Percentiles rank a stretch among this genome's conserved stretches.
Conservation (phyloP, 2,797 vertebrate genomes). For the Oreortyx pictus region DNA sequence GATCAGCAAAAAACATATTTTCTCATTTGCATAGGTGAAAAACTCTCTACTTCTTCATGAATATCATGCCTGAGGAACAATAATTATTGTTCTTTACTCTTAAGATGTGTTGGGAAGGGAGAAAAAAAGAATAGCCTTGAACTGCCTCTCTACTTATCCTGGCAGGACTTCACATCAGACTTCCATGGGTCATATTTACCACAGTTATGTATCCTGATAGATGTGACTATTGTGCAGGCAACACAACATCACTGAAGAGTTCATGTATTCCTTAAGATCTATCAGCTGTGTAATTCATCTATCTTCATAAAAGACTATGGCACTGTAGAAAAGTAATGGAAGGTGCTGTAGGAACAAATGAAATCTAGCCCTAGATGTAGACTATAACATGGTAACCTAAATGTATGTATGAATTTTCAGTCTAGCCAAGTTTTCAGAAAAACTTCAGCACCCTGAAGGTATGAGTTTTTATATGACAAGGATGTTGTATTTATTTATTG, state of each 20-base stretch:
- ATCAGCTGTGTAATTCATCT: background rate
- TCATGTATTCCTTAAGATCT: background rate
- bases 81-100: background rate
- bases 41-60: background rate
- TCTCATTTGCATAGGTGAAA: background rate
- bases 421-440: background rate
- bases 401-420: background rate
- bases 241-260: background rate
- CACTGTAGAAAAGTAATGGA: background rate
- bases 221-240: background rate
- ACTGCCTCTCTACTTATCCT: background rate
- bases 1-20: background rate
- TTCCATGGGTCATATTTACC: background rate
- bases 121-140: background rate
- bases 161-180: background rate
- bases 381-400: background rate
- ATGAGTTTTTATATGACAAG: background rate
- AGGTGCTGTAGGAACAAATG: background rate
- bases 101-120: background rate
- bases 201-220: background rate
- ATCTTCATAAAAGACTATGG: background rate
- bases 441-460: background rate
- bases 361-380: background rate
- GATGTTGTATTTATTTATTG: conserved; percentile 16
- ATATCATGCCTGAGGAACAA: background rate